A percentile compares a stretch with the other conserved stretches of the same genome.
These are phyloP conservation scores for Caenorhabditis sinica DNA, from an alignment of 2,888 invertebrate species.

Conservation along the genomic window DNA sequence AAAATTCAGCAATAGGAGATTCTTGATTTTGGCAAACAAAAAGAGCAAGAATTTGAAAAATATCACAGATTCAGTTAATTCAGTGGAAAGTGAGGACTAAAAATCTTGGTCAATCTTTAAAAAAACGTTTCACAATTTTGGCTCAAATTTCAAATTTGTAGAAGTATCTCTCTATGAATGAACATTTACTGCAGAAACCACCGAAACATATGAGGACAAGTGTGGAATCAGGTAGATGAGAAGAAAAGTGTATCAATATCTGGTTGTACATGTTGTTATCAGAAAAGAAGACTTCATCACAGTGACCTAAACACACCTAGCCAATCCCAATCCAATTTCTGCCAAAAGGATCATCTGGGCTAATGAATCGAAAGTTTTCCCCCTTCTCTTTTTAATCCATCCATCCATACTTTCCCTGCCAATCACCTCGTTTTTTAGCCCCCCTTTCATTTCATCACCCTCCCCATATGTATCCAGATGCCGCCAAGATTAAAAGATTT, in stretches of 20 bases:
- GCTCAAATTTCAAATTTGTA: no score
- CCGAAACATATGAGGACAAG: no score
- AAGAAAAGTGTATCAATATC: not conserved
- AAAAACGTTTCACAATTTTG: no score
- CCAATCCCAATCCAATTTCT: not conserved
- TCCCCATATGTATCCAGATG: not conserved
- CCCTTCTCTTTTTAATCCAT: not conserved
- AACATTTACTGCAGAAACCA: no score
- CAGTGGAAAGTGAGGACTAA: no score
- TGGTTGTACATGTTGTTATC: not conserved
- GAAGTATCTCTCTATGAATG: no score
- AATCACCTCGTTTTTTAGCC: conserved; percentile 16
- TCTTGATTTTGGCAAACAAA: no score
- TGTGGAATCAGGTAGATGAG: not conserved
- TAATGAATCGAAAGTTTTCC: conserved; percentile 31
- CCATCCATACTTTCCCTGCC: conserved; percentile 16
- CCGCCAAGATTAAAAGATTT: conserved; percentile 47
- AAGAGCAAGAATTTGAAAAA: no score
- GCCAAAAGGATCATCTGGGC: conserved; percentile 11
- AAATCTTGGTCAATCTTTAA: no score
- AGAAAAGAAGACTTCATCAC: not conserved
- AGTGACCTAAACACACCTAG: conserved; percentile 15
- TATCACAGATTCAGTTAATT: no score
- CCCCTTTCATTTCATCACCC: conserved; percentile 17
- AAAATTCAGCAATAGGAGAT: no score